Base-by-base conservation (phyloP, 2,888 invertebrate genomes). In the Ophion costatus region DNA sequence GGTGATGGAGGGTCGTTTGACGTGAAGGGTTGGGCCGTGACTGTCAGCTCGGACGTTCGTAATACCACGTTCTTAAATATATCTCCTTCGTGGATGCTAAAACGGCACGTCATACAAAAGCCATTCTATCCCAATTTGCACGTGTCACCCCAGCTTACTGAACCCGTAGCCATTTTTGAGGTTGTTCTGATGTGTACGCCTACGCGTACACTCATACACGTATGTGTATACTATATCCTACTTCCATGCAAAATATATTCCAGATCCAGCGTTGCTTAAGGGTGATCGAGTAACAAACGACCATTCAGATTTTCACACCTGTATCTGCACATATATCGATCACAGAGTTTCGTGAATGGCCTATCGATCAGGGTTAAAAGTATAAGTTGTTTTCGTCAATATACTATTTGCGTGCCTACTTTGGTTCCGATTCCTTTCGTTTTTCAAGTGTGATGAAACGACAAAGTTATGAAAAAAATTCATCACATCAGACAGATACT, bases 1-100 rank as follows among this genome's bases (percentile, higher is more conserved):
- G 76, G 24, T 80, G 79, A 85, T 80, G 82, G 56, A 67, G 56
- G 79, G 74, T 69, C 67, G 80, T 64, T 73, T 71, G 84, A 66
- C 56, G 78, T 69, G 59, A 57, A 70, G 63, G 70, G 59, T 76
- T 56, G 51, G 51, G 20, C 33, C 33, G 45, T 45, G 59, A 42
- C 61, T 56, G 20, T 63, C 45, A 24, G 29, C 51, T 78, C 20
- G 17, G 33, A 33, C 42, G 10, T 59, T 59, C 24, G 24, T 67
- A 77, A 22, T 24, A 57, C 3, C 56, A 56, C 33, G 29, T 66
- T 4, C 14, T 33, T 63, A 9, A 24, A 76, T 59, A 64, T 17
- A 20, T 2, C n/a, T n/a, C 17, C 1, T 61, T 69, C 59, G 57
- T 59, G 20, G 67, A 77, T 61, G 38, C 22, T 33, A 45, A 56